A percentile compares a stretch with the other conserved stretches of the same genome.
These are phyloP conservation scores for Paraplagusia blochii DNA, from an alignment of 2,113 vertebrate species.

Conservation along the genomic window DNA sequence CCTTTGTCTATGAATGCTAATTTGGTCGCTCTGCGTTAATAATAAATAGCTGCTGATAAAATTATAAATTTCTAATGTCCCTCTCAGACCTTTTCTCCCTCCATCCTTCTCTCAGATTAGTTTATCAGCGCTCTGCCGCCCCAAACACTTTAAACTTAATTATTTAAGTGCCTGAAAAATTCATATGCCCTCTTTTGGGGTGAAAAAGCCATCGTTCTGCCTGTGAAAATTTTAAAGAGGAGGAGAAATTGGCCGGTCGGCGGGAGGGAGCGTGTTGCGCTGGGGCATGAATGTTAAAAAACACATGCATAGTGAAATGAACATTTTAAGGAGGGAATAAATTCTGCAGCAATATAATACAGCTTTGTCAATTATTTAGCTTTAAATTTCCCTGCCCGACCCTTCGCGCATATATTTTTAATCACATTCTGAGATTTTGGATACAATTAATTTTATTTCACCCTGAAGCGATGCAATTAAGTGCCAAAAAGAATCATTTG, in stretches of 20 bases:
- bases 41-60: conserved; percentile 74
- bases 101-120: conserved; percentile 54
- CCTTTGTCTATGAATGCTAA: conserved; percentile 68
- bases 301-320: conserved; percentile 54
- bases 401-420: conserved; percentile 59
- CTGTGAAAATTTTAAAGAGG: conserved; percentile 50
- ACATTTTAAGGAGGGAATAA: conserved; percentile 58
- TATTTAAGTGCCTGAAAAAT: conserved; percentile 73
- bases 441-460: conserved; percentile 27
- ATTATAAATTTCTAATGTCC: conserved; percentile 72
- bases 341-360: conserved; percentile 53
- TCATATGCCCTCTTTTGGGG: conserved; percentile 60
- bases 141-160: conserved; percentile 73
- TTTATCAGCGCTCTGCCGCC: conserved; percentile 62
- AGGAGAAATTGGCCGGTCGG: conserved; percentile 10
- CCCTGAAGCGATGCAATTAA: conserved; percentile 42
- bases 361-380: conserved; percentile 65
- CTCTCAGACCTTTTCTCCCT: conserved; percentile 49
- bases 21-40: conserved; percentile 63
- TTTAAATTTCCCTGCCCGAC: conserved; percentile 27
- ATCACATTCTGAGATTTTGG: conserved; percentile 54
- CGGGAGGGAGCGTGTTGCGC: conserved; percentile 69
- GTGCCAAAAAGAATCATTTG: conserved; percentile 12
- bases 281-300: conserved; percentile 57
- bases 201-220: conserved; percentile 61